Percentiles rank a stretch among this genome's conserved stretches.
phyloP scores from a whole-genome alignment of 1,140 invertebrate species.

The Sogatella furcifera region DNA sequence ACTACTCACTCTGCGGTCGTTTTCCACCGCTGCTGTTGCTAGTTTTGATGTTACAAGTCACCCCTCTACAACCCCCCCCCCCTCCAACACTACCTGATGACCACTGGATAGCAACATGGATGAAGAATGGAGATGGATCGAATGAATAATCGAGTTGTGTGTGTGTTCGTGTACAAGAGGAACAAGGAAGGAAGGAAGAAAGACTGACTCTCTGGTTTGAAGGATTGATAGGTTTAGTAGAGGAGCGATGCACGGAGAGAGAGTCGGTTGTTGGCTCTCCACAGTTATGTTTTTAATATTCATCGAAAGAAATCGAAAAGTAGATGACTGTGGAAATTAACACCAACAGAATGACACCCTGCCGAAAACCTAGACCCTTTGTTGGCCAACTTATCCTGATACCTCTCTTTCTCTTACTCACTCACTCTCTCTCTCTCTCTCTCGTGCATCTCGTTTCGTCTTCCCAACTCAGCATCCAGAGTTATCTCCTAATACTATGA shows the following conservation, averaged over 20 bases:
- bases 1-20: too few relatives aligned
- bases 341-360: not conserved
- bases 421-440: not conserved
- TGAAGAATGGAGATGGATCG: not conserved
- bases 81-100: not conserved
- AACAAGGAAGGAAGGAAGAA: not conserved
- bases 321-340: not conserved
- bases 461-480: too few relatives aligned
- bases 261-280: not conserved
- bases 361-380: not conserved
- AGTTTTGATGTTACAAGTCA: too few relatives aligned
- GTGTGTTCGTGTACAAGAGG: not conserved
- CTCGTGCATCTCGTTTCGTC: not conserved
- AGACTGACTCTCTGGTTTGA: not conserved
- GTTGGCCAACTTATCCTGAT: not conserved
- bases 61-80: too few relatives aligned
- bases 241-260: not conserved
- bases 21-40: too few relatives aligned
- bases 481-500: not conserved
- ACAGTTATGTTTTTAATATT: constrained; percentile 1
- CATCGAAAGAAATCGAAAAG: not conserved
- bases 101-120: not conserved
- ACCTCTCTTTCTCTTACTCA: not conserved
- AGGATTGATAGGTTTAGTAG: not conserved
- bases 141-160: not conserved